Evolutionary conservation across 2,888 invertebrate genomes (phyloP).

Genomic region (Sicus ferrugineus): DNA sequence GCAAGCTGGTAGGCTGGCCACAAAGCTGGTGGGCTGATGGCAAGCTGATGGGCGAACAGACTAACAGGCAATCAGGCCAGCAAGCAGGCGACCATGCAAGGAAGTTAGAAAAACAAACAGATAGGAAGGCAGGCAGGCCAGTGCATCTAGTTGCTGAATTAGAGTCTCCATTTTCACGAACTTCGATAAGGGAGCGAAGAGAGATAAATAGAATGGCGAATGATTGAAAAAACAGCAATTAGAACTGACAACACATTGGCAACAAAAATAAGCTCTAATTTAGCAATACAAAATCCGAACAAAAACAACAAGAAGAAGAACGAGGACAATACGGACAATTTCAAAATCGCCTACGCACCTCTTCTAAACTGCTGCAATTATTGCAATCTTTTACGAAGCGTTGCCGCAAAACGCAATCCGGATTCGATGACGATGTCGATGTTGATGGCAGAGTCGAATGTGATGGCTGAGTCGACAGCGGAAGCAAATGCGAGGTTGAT

Average conservation of each 20-base stretch:
- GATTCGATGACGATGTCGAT: background rate
- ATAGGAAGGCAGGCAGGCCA: background rate
- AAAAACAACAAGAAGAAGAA: too few species aligned
- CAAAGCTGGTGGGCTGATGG: background rate
- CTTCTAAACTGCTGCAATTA: background rate
- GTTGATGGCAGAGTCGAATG: background rate
- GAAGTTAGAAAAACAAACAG: background rate
- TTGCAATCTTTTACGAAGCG: background rate
- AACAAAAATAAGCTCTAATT: background rate
- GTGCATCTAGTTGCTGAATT: background rate
- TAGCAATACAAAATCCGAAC: background rate
- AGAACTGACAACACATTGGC: background rate
- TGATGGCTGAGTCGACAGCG: background rate
- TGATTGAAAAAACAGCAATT: background rate
- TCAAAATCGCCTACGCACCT: background rate
- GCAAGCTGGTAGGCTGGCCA: too few species aligned
- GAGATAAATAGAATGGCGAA: background rate
- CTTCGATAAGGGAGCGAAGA: conserved; percentile 1
- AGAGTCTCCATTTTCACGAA: background rate
- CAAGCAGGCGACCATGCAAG: background rate
- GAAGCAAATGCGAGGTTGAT: background rate
- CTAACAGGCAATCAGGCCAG: background rate
- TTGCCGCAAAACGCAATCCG: background rate
- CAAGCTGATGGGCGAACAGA: background rate
- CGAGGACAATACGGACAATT: background rate